Base-by-base conservation (phyloP, 2,888 invertebrate genomes). In the Spisula subtruncata region DNA sequence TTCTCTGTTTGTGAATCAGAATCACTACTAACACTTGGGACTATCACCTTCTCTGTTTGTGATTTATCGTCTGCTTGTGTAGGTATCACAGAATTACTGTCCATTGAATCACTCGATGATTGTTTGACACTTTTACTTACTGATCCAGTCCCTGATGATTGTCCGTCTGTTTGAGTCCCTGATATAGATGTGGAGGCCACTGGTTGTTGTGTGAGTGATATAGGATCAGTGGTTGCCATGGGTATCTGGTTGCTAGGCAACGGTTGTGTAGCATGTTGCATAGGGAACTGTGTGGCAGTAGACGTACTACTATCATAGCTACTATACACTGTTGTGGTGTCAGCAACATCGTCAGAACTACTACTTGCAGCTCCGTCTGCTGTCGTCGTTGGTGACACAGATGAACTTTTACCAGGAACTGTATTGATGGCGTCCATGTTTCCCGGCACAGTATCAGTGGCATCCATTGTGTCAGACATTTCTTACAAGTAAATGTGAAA, bases 191-290 rank as follows among this genome's bases (percentile, higher is more conserved):
- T 14, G 12, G 80, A 79, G 32, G 80, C 56, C 51, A 80, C 80
- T 80, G n/a, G 16, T n/a, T 79, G 54, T 25, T 54, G 56, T 60
- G 83, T 88, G 20, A 80, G 56, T 46, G 87, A 75, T 51, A 84
- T 60, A 41, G 88, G 83, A 29, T 86, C 88, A 56, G 92, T 92
- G n/a, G 90, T 89, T 92, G 88, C 54, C 60, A 92, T 80, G 56
- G 90, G 51, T 20, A 89, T 71, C 56, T 81, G 82, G 60, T 86
- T 85, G 83, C 87, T 81, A 75, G 92, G 90, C 85, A 92, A 87
- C 81, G 56, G 81, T n/a, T 90, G 80, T 18, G 92, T 92, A 18
- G 92, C 90, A 86, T 91, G 92, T 81, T 92, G 92, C 92, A 92
- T 92, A 84, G 92, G 87, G 88, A 91, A 92, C 82, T 91, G 92